Conservation (phyloP, 2,797 vertebrate genomes). For the Coregonus sp. region DNA sequence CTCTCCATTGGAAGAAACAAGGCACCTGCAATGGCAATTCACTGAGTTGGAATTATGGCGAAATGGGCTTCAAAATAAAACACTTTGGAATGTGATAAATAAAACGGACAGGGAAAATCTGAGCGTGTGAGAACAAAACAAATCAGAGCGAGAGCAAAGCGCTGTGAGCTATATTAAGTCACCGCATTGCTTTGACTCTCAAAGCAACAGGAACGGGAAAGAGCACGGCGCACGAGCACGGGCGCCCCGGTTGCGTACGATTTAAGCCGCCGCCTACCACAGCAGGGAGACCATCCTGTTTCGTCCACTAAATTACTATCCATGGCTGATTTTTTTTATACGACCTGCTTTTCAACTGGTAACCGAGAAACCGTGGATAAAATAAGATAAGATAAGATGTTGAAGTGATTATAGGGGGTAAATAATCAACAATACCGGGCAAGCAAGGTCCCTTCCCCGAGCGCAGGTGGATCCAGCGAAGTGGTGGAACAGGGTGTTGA, state of each 20-base stretch:
- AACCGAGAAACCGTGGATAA: background rate
- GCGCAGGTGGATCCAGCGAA: slow-evolving; percentile 59
- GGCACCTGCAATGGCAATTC: background rate
- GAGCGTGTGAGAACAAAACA: background rate
- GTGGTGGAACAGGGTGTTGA: slow-evolving; percentile 46
- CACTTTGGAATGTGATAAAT: too few relatives aligned
- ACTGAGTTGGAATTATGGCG: background rate
- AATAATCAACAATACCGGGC: background rate
- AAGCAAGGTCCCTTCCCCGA: slow-evolving; percentile 47
- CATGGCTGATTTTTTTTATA: background rate
- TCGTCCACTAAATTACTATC: background rate
- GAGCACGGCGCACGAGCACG: background rate
- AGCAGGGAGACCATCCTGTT: background rate
- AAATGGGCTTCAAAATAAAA: background rate
- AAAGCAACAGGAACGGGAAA: background rate
- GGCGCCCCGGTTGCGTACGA: background rate
- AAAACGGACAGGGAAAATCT: background rate
- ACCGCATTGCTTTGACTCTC: slow-evolving; percentile 21
- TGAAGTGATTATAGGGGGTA: slow-evolving; percentile 10
- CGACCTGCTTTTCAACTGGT: background rate
- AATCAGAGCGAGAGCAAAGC: slow-evolving; percentile 4
- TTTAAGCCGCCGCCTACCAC: background rate
- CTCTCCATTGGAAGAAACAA: slow-evolving; percentile 7
- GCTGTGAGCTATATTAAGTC: slow-evolving; percentile 19
- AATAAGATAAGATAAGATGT: background rate